Base-by-base conservation (phyloP, 2,113 vertebrate genomes). In the Takifugu flavidus region DNA sequence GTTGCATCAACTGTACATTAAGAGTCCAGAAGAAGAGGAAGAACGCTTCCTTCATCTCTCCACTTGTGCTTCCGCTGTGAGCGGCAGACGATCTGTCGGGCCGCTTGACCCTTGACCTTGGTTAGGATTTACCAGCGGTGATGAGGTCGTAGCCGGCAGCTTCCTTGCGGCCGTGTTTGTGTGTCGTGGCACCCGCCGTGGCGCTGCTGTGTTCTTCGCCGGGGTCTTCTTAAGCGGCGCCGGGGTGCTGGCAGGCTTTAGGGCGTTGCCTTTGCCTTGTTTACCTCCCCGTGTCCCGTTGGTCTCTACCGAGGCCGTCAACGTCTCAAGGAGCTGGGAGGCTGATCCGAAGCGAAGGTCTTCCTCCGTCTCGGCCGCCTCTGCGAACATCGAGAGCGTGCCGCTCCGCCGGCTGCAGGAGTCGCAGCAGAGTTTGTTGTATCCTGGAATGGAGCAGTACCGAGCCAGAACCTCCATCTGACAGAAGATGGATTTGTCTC, bases 401-500 rank as follows among this genome's bases (percentile, higher is more conserved):
- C 90, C 81, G 5, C 82, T 73, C 47, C 91, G 92, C 59, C 85
- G 91, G 80, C 88, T 78, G 71, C 95, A 99, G 0, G 96, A 98
- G 66, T 97, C 94, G 1, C 95, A 98, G 70, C 95, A 98, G 28
- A 98, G 78, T 65, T 94, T 98, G 70, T 90, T 92, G 78, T 99
- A 99, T 52, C 96, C 97, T 0, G 97, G 97, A 6, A 99, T 99
- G 47, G 95, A 98, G 65, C 97, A 99, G 86, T 99, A 99, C 0
- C 96, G 91, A 0, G 95, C 92, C 0, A 99, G 90, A 7, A 96
- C 96, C 67, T 99, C 97, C 97, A 99, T 98, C 29, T 99, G 95
- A 64, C 97, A 99, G 90, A 99, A 99, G 79, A 98, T 98, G 15
- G 97, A 99, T 54, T 94, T 98, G 86, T 99, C 97, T 68, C 95